Conservation (phyloP, 2,888 invertebrate species). For the Chouioia cunea region DNA sequence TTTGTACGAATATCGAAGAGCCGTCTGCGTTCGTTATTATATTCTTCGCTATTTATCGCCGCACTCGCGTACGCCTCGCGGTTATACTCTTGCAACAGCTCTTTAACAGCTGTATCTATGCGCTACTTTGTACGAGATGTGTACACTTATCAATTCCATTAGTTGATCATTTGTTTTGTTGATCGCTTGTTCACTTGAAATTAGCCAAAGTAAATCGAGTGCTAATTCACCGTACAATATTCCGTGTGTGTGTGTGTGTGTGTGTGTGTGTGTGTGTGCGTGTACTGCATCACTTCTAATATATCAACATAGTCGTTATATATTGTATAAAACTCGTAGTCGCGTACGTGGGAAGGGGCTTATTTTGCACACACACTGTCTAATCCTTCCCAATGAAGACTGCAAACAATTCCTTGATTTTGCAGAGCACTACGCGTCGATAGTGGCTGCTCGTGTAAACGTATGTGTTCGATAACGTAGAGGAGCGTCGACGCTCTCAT, state of each 20-base stretch:
- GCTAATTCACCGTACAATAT: slow-evolving; percentile 10
- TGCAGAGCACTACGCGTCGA: slow-evolving; percentile 38
- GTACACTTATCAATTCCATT: slow-evolving; percentile 48
- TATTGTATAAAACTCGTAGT: too few relatives aligned
- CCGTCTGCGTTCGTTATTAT: slow-evolving; percentile 17
- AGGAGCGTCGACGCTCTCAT: too few relatives aligned
- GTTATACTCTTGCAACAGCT: not conserved
- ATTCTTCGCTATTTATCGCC: not conserved
- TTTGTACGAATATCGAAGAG: slow-evolving; percentile 40
- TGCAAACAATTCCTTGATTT: slow-evolving; percentile 45
- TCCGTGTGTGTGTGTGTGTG: too few relatives aligned
- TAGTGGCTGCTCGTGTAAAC: slow-evolving; percentile 16
- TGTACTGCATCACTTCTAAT: too few relatives aligned
- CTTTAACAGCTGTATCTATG: slow-evolving; percentile 44
- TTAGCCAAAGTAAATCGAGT: too few relatives aligned
- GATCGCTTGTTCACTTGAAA: slow-evolving; percentile 21
- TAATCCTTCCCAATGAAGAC: too few relatives aligned
- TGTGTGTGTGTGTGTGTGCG: not conserved
- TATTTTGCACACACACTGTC: too few relatives aligned
- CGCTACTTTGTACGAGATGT: slow-evolving; percentile 32
- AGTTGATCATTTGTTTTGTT: slow-evolving; percentile 32
- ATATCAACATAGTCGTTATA: not conserved
- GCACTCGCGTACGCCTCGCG: not conserved
- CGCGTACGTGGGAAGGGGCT: too few relatives aligned
- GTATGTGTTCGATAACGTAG: too few relatives aligned